Evolutionary conservation across 1,140 invertebrate genomes (phyloP).

Genomic region (Phymorhynchus buccinoides): DNA sequence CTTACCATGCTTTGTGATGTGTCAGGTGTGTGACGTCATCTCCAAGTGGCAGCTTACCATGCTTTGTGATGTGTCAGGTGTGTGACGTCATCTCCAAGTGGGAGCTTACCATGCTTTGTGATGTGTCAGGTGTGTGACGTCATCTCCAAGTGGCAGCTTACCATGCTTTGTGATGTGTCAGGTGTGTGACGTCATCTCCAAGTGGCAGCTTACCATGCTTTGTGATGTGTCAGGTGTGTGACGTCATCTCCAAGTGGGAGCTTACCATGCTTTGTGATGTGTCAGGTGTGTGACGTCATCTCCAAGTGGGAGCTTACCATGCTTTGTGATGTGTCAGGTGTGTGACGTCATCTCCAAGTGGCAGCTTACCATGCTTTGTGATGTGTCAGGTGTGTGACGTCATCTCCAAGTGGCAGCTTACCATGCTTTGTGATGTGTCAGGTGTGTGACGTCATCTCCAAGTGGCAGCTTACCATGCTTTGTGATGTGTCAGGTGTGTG

Average conservation of each 20-base stretch:
- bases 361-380: conserved; percentile 80
- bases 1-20: conserved; percentile 68
- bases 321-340: conserved; percentile 76
- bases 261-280: conserved; percentile 68
- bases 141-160: conserved; percentile 94
- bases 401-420: conserved; percentile 94
- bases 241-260: conserved; percentile 98
- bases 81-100: conserved; percentile 97
- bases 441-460: conserved; percentile 96
- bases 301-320: conserved; percentile 92
- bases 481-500: conserved; percentile 83
- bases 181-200: conserved; percentile 96
- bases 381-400: conserved; percentile 89
- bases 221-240: conserved; percentile 83
- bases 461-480: conserved; percentile 86
- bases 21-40: conserved; percentile 92
- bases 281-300: conserved; percentile 92
- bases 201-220: conserved; percentile 86
- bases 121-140: conserved; percentile 89
- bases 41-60: conserved; percentile 92
- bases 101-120: conserved; percentile 80
- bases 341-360: conserved; percentile 97
- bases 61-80: conserved; percentile 76
- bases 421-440: conserved; percentile 65
- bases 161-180: conserved; percentile 65